These are phyloP conservation scores for Drosophila watanabei DNA, from an alignment of 1,140 invertebrate genomes.

Conservation along the genomic window DNA sequence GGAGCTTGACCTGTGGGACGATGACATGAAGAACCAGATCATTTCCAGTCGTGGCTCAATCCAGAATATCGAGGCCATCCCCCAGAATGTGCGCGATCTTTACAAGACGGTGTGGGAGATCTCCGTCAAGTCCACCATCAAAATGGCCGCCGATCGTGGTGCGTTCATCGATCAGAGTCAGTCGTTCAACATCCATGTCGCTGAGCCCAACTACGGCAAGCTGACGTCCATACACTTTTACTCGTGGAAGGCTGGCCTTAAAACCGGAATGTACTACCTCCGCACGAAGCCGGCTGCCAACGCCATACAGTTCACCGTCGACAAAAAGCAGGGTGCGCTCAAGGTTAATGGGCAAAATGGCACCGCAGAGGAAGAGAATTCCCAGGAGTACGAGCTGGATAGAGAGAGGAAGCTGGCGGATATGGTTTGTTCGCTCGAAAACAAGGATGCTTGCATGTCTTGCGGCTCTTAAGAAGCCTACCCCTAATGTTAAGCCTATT, in stretches of 20 bases:
- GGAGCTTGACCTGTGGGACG: slow-evolving; percentile 96
- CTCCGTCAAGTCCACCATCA: slow-evolving; percentile 95
- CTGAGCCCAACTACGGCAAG: slow-evolving; percentile 96
- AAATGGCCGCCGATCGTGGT: slow-evolving; percentile 99
- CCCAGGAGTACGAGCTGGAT: slow-evolving; percentile 63
- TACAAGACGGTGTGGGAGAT: slow-evolving; percentile 99
- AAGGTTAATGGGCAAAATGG: slow-evolving; percentile 39
- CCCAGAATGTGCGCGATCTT: slow-evolving; percentile 94
- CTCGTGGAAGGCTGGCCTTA: slow-evolving; percentile 98
- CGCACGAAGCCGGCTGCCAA: slow-evolving; percentile 98
- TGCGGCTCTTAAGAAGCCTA: slow-evolving; percentile 87
- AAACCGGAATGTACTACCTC: slow-evolving; percentile 99
- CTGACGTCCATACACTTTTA: slow-evolving; percentile 99
- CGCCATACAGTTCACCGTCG: slow-evolving; percentile 99
- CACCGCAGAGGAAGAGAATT: slow-evolving; percentile 7
- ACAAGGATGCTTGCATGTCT: slow-evolving; percentile 96
- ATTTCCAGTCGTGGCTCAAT: slow-evolving; percentile 97
- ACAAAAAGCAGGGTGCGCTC: slow-evolving; percentile 90
- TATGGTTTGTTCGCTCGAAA: slow-evolving; percentile 94
- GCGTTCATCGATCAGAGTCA: slow-evolving; percentile 99
- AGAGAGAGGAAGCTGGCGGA: slow-evolving; percentile 90
- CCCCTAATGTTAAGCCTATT: slow-evolving; percentile 53
- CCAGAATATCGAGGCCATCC: slow-evolving; percentile 95
- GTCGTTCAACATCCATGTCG: slow-evolving; percentile 98
- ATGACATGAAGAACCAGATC: slow-evolving; percentile 98